Evolutionary conservation across 2,113 vertebrate genomes (phyloP).

Genomic region (Dendrocopos noguchii): DNA sequence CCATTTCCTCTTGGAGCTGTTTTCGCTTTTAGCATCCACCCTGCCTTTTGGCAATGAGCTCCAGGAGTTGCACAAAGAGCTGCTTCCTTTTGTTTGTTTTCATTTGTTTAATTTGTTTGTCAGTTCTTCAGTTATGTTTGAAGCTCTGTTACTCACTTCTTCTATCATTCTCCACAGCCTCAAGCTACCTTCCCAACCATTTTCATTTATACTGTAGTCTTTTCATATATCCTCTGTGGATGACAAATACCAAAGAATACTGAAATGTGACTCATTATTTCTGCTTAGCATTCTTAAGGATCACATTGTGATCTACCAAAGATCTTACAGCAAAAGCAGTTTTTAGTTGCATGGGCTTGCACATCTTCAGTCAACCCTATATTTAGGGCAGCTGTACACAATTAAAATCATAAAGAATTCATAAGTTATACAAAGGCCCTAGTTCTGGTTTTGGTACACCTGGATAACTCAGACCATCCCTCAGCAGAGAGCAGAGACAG

Average conservation of each 20-base stretch:
- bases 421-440: neutral
- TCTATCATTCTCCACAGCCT: neutral
- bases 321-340: neutral
- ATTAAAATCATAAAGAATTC: neutral
- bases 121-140: neutral
- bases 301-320: neutral
- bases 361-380: neutral
- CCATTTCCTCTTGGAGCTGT: neutral
- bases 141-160: rapidly evolving
- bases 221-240: neutral
- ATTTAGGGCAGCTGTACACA: neutral
- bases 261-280: neutral
- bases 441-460: neutral
- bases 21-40: neutral
- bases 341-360: neutral
- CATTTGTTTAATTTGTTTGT: neutral
- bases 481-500: neutral
- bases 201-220: rapidly evolving
- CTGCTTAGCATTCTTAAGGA: neutral
- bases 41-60: neutral
- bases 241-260: neutral
- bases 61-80: neutral
- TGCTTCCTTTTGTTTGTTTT: neutral
- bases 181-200: neutral
- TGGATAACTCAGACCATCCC: neutral